Evolutionary conservation across 1,140 invertebrate species (phyloP).

Genomic region (Papilio dardanus): DNA sequence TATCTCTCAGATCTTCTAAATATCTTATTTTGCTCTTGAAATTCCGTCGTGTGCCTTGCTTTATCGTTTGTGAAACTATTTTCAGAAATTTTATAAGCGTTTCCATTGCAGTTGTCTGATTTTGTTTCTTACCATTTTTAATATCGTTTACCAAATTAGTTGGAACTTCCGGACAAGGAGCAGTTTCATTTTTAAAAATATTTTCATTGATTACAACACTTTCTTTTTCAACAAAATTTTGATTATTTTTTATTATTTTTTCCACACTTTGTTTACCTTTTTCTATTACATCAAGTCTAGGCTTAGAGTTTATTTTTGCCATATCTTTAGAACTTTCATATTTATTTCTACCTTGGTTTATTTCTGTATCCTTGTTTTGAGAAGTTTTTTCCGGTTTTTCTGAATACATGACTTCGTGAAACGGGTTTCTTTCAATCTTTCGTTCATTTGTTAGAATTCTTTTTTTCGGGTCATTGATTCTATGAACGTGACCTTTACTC

Average conservation of each 20-base stretch:
- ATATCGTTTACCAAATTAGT: slow-evolving; percentile 23
- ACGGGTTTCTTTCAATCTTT: slow-evolving; percentile 40
- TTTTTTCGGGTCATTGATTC: slow-evolving; percentile 52
- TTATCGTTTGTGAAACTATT: slow-evolving; percentile 81
- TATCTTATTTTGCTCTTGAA: slow-evolving; percentile 83
- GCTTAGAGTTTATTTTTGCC: background rate
- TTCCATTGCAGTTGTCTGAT: slow-evolving; percentile 49
- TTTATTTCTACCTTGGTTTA: background rate
- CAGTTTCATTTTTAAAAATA: background rate
- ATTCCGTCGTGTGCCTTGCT: slow-evolving; percentile 78
- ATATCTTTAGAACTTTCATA: background rate
- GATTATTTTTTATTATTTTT: background rate
- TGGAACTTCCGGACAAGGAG: background rate
- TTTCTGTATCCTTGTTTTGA: background rate
- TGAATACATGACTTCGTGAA: background rate
- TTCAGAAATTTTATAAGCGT: slow-evolving; percentile 78
- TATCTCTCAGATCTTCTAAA: slow-evolving; percentile 82
- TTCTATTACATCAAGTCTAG: background rate
- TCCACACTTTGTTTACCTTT: background rate
- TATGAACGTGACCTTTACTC: slow-evolving; percentile 52
- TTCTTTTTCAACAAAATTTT: background rate
- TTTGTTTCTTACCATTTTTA: background rate
- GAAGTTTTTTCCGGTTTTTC: background rate
- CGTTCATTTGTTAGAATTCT: slow-evolving; percentile 46
- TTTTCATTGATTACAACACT: background rate